Base-by-base conservation (phyloP, 2,797 vertebrate species). In the Enteromius viviparus region DNA sequence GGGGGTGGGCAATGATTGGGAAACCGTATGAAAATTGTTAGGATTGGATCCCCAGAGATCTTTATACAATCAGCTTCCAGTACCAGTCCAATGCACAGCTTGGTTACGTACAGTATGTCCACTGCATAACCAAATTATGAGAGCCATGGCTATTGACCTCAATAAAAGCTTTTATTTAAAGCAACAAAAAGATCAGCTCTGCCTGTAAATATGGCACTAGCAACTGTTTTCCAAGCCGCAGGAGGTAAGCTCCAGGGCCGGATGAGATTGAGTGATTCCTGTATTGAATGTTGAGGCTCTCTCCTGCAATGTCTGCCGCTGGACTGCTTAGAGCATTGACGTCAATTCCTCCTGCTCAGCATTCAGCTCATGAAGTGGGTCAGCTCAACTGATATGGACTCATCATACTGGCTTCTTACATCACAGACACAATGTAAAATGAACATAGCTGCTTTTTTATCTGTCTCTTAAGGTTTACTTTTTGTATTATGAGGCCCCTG, bases 351-450 rank as follows among this genome's bases (percentile, higher is more conserved):
- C 93, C 94, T 62, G 92, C 91, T 94, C 92, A 92, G 93, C 92
- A 87, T 95, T 95, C 95, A 86, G 91, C 91, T 90, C 92, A 89
- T 93, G 92, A 95, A 94, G 82, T 94, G 95, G 95, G 96, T 96
- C 95, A 94, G 93, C 92, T 92, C 93, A 90, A 90, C 92, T 93
- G 91, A 88, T 89, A 91, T 91, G 91, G 87, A 89, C 88, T 85
- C 76, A 84, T 86, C 78, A 79, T 62, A 58, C 78, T 11, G 62
- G 76, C 69, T 42, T 53, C 78, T 89, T 78, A 76, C 81, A 89
- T 86, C 87, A 77, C n/a, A 62, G 29, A 37, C 82, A 71, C 71
- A 65, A 7, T 64, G 53, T 77, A 62, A 62, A 55, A 40, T 32
- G 45, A 49, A 26, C 53, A 34, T 2, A 0, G 29, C n/a, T 29